phyloP scores from a whole-genome alignment of 1,140 invertebrate genomes.

The Triops cancriformis region DNA sequence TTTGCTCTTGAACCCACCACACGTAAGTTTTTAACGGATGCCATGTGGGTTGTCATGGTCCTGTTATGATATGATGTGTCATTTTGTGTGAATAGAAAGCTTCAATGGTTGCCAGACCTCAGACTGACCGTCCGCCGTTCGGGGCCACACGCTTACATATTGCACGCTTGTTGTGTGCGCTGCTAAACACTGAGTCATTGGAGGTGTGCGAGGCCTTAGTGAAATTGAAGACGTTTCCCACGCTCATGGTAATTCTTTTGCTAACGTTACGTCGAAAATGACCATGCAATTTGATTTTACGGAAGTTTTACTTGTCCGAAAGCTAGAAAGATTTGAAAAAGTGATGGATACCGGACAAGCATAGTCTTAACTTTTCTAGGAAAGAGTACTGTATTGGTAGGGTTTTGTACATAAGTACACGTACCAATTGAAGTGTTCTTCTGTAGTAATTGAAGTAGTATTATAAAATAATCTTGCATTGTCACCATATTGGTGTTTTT shows the following conservation, averaged over 20 bases:
- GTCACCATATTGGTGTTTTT: too few species aligned
- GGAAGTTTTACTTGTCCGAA: background rate
- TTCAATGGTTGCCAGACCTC: background rate
- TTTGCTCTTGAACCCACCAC: conserved; percentile 60
- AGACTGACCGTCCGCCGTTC: conserved; percentile 48
- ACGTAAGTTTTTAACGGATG: conserved; percentile 43
- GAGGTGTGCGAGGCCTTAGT: conserved; percentile 47
- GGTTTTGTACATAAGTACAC: too few species aligned
- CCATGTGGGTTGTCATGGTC: too few species aligned
- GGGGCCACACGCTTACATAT: conserved; percentile 67
- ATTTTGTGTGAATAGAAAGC: background rate
- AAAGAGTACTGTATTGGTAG: too few species aligned
- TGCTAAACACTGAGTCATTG: conserved; percentile 56
- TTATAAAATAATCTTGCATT: too few species aligned
- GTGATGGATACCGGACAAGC: too few species aligned
- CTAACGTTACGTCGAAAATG: background rate
- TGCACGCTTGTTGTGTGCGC: conserved; percentile 57
- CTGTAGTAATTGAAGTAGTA: too few species aligned
- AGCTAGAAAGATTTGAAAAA: background rate
- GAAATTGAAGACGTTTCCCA: conserved; percentile 50
- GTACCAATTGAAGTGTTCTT: too few species aligned
- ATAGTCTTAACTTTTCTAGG: too few species aligned
- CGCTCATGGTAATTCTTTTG: conserved; percentile 49
- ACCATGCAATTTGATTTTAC: too few species aligned
- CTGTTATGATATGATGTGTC: background rate